Percentiles rank a stretch among this genome's conserved stretches.
Evolutionary conservation across 1,140 invertebrate species (phyloP).

Genomic region (Chrysomallon squamiferum): DNA sequence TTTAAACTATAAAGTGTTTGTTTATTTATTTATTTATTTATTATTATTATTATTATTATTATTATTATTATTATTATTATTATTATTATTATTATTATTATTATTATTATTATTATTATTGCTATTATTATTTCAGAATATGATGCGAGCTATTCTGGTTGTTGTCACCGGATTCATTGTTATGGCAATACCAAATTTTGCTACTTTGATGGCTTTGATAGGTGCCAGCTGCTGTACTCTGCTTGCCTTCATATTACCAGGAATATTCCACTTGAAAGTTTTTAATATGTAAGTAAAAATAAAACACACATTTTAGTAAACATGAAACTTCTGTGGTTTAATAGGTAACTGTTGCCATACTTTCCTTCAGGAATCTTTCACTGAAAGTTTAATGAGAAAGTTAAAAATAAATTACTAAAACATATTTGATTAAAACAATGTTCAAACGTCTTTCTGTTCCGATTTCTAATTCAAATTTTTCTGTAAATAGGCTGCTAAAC

Average conservation of each 20-base stretch:
- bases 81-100: too few species aligned
- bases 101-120: too few species aligned
- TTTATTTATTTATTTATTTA: too few species aligned
- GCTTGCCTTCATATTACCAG: conserved; percentile 65
- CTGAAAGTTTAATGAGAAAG: not conserved
- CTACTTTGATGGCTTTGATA: conserved; percentile 65
- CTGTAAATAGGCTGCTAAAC: too few species aligned
- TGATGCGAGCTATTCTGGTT: conserved; percentile 59
- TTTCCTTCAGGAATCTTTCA: not conserved
- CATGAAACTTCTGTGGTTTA: not conserved
- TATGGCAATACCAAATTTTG: conserved; percentile 65
- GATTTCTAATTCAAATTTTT: too few species aligned
- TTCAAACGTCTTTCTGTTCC: too few species aligned
- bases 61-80: too few species aligned
- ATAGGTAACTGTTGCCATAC: not conserved
- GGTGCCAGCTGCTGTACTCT: conserved; percentile 66
- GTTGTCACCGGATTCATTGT: conserved; percentile 63
- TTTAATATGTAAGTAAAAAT: conserved; percentile 59
- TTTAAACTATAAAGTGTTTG: too few species aligned
- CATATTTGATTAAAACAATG: too few species aligned
- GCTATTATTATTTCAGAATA: conserved; percentile 63
- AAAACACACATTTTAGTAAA: too few species aligned
- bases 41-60: too few species aligned
- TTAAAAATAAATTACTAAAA: not conserved
- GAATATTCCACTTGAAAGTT: conserved; percentile 62